phyloP scores from a whole-genome alignment of 2,113 vertebrate species.

The Zosterops hypoxanthus region DNA sequence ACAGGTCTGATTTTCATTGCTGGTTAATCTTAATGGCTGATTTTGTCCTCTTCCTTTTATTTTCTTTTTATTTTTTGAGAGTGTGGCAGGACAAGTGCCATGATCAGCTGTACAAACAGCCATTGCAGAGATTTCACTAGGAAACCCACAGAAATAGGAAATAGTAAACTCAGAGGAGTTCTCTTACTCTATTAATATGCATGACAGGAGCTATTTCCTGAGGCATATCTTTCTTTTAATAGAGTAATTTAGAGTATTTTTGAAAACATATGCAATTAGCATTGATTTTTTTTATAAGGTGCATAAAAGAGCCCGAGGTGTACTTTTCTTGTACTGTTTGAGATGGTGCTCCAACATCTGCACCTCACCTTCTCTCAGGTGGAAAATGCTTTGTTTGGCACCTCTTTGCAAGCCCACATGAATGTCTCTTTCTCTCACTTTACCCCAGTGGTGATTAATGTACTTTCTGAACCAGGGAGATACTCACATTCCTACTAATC shows the following conservation, averaged over 20 bases:
- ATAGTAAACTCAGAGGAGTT: neutral
- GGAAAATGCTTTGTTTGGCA: neutral
- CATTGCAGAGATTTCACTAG: neutral
- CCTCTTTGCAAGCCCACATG: neutral
- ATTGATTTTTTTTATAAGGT: neutral
- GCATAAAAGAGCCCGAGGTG: neutral
- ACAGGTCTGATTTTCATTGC: neutral
- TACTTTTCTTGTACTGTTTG: neutral
- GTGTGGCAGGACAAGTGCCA: neutral
- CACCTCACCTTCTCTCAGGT: neutral
- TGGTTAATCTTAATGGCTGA: neutral
- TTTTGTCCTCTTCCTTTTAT: neutral
- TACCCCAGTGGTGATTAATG: neutral
- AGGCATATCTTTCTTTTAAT: conserved; percentile 2
- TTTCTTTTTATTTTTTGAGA: neutral
- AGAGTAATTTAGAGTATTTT: conserved; percentile 16
- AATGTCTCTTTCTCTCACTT: neutral
- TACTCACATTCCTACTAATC: neutral
- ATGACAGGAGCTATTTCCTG: neutral
- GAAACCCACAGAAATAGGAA: neutral
- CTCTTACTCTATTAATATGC: conserved; percentile 2
- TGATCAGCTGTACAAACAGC: neutral
- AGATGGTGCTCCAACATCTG: neutral
- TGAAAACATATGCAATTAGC: conserved; percentile 17
- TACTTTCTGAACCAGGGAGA: neutral